Evolutionary conservation across 1,140 invertebrate species (phyloP).

Genomic region (Charaxes varanes): DNA sequence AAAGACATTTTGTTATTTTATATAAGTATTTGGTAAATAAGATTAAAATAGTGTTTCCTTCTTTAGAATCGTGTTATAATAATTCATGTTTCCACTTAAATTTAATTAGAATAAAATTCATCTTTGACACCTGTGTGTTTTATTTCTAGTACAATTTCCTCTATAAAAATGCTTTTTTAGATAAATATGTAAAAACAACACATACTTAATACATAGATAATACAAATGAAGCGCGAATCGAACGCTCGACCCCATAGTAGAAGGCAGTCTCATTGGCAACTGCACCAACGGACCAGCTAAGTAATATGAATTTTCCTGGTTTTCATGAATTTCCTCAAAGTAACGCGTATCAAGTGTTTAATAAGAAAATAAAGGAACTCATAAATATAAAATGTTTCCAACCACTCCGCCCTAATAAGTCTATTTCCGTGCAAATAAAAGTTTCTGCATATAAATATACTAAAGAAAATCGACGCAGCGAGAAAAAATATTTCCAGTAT

Average conservation of each 20-base stretch:
- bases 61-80: slow-evolving; percentile 72
- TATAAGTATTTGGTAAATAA: slow-evolving; percentile 69
- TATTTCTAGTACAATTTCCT: slow-evolving; percentile 31
- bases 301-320: too few relatives aligned
- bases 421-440: slow-evolving; percentile 14
- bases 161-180: too few relatives aligned
- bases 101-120: slow-evolving; percentile 73
- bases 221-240: too few relatives aligned
- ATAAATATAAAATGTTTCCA: too few relatives aligned
- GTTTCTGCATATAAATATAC: slow-evolving; percentile 19
- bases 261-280: too few relatives aligned
- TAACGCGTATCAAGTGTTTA: too few relatives aligned
- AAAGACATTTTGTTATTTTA: slow-evolving; percentile 71
- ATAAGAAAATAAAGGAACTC: too few relatives aligned
- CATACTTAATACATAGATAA: too few relatives aligned
- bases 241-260: too few relatives aligned
- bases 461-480: slow-evolving; percentile 14
- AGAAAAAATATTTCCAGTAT: slow-evolving; percentile 9
- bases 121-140: slow-evolving; percentile 60
- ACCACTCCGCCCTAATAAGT: slow-evolving; percentile 2
- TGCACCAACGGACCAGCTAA: too few relatives aligned
- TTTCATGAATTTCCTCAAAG: too few relatives aligned
- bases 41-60: slow-evolving; percentile 70
- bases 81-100: slow-evolving; percentile 72
- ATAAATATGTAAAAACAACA: too few relatives aligned